Conservation (phyloP, 2,797 vertebrate species). For the Chromobotia macracanthus region DNA sequence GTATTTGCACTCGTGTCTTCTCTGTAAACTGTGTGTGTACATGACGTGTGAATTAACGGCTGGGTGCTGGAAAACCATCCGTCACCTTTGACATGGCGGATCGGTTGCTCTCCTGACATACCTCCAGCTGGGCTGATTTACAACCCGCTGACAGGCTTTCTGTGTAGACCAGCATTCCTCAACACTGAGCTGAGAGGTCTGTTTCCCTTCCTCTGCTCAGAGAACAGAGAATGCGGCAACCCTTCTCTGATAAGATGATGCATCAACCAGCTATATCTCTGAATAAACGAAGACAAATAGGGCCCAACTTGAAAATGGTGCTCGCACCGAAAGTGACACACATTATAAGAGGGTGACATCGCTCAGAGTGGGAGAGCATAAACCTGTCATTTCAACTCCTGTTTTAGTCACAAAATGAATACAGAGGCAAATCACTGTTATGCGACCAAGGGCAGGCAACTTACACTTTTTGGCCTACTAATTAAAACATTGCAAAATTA, state of each 20-base stretch:
- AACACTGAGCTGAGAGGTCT: conserved; percentile 53
- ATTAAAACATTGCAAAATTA: background rate
- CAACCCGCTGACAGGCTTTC: conserved; percentile 61
- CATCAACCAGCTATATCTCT: conserved; percentile 2
- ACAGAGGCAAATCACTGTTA: background rate
- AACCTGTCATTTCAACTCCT: conserved; percentile 29
- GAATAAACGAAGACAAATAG: conserved; percentile 23
- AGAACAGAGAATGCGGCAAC: conserved; percentile 25
- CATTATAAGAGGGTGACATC: conserved; percentile 13
- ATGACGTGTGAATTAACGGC: conserved; percentile 63
- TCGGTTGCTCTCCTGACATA: conserved; percentile 67
- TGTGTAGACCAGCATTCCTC: conserved; percentile 56
- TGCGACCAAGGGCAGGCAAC: background rate
- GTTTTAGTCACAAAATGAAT: background rate
- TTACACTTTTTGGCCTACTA: background rate
- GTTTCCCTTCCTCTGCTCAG: conserved; percentile 32
- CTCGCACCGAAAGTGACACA: background rate
- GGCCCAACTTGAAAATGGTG: conserved; percentile 8
- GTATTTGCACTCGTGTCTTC: conserved; percentile 42
- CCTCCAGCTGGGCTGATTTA: conserved; percentile 65
- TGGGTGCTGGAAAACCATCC: conserved; percentile 71
- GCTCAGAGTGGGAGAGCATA: conserved; percentile 26
- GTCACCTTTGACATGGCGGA: conserved; percentile 70
- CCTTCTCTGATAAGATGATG: conserved; percentile 15
- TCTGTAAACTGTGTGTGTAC: conserved; percentile 55